Evolutionary conservation across 2,797 vertebrate species (phyloP), one percentile per base, ranked within the genome.

Genomic region (Erpetoichthys calabaricus): DNA sequence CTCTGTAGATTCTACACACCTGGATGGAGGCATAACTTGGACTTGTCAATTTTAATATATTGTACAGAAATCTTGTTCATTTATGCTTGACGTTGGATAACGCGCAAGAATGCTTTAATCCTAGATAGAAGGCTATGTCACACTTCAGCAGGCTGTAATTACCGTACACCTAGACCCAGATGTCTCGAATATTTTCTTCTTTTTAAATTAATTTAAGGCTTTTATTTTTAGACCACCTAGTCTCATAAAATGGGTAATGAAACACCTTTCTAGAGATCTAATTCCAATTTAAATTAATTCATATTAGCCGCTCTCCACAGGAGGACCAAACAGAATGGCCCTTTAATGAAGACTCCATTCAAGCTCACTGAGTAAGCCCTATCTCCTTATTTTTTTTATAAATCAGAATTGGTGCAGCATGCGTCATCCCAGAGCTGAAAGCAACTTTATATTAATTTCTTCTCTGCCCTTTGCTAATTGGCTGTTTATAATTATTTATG

Each of bases 281-380:
- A 58, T 58, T 58, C 57, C 44, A 44, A 47, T 45, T 45, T 58
- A 58, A 58, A 58, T 58, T 58, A 58, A 45, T 42, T 54, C 53
- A 54, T 54, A 58, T 45, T 58, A 58, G 50, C 3, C 7, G 49
- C 44, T 44, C 45, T 46, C 56, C 45, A 47, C 10, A 56, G 47
- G 44, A 56, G 56, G 47, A 3, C n/a, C 25, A 25, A 25, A 25
- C 25, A 25, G 25, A 25, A 25, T 25, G 25, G 25, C 25, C 25
- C 25, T 25, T 25, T 25, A 25, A 25, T 25, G 25, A 25, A 25
- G 25, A 25, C 25, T 25, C 25, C 25, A 25, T 25, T 25, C 25
- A 25, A 25, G 25, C 25, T 25, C 25, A 25, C 25, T 25, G 25
- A 25, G 25, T 25, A 25, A 25, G 25, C 25, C 25, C 25, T 25